Conservation (phyloP, 2,113 vertebrate species). For the Alligator sinensis region DNA sequence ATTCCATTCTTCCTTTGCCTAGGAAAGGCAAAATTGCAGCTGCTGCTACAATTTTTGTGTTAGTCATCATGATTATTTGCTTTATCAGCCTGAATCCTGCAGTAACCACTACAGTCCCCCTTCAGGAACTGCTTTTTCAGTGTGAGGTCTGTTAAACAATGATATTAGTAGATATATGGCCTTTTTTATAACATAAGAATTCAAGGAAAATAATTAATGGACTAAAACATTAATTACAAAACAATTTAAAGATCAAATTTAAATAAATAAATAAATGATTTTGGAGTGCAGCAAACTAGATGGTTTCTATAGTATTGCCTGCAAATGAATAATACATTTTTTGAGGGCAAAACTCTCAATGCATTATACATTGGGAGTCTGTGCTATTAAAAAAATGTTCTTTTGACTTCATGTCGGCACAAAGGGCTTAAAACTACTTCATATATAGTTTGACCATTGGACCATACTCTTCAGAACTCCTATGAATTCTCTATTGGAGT, state of each 20-base stretch:
- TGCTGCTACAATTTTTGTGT: background rate
- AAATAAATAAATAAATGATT: background rate
- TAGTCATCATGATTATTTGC: background rate
- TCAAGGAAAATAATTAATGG: background rate
- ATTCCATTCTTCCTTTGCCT: too few species aligned
- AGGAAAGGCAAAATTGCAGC: background rate
- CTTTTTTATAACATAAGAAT: accelerated
- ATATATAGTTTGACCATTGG: background rate
- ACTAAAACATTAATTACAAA: background rate
- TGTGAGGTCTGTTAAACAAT: background rate
- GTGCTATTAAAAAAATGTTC: background rate
- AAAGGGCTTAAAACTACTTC: background rate
- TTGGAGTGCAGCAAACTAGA: background rate
- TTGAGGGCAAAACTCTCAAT: background rate
- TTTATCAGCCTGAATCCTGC: background rate
- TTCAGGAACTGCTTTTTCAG: background rate
- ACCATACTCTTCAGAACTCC: background rate
- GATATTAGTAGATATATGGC: background rate
- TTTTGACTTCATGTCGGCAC: background rate
- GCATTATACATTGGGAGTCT: background rate
- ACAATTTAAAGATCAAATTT: background rate
- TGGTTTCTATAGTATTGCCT: background rate
- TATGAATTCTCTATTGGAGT: background rate
- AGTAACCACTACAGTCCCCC: background rate
- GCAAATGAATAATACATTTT: background rate